Evolutionary conservation across 1,140 invertebrate genomes (phyloP).

Genomic region (Dendrolimus punctatus): DNA sequence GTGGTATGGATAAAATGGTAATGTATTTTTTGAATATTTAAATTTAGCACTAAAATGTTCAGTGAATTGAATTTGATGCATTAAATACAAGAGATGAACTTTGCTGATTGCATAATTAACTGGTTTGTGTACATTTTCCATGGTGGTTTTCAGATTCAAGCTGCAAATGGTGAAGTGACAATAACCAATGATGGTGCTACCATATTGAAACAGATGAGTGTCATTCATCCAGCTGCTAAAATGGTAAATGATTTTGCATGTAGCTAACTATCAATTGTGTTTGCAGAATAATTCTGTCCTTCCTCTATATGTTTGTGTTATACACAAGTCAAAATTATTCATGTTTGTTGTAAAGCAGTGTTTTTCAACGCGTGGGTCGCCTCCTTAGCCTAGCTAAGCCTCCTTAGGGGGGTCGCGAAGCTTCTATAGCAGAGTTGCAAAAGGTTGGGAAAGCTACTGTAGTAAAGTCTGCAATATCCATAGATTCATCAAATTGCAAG

Average conservation of each 20-base stretch:
- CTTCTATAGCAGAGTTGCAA: too few relatives aligned
- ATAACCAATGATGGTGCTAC: conserved; percentile 99
- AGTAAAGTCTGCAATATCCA: too few relatives aligned
- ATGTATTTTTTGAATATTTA: conserved; percentile 23
- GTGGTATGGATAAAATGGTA: conserved; percentile 99
- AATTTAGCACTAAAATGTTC: not conserved
- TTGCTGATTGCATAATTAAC: not conserved
- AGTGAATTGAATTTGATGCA: not conserved
- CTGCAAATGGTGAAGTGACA: conserved; percentile 97
- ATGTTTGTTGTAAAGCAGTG: too few relatives aligned
- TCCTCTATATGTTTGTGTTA: too few relatives aligned
- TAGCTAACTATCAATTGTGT: too few relatives aligned
- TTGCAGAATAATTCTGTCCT: too few relatives aligned
- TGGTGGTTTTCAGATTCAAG: conserved; percentile 85
- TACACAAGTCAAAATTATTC: too few relatives aligned
- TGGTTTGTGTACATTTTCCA: not conserved
- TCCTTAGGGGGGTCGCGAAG: too few relatives aligned
- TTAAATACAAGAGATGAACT: not conserved
- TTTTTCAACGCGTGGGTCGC: too few relatives aligned
- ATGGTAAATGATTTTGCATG: conserved; percentile 81
- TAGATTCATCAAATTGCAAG: too few relatives aligned
- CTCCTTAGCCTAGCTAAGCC: too few relatives aligned
- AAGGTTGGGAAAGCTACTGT: too few relatives aligned
- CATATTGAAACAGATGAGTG: conserved; percentile 99
- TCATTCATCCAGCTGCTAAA: conserved; percentile 98